These are phyloP conservation scores for Eristalis tenax DNA, from an alignment of 2,888 invertebrate genomes.

Conservation along the genomic window DNA sequence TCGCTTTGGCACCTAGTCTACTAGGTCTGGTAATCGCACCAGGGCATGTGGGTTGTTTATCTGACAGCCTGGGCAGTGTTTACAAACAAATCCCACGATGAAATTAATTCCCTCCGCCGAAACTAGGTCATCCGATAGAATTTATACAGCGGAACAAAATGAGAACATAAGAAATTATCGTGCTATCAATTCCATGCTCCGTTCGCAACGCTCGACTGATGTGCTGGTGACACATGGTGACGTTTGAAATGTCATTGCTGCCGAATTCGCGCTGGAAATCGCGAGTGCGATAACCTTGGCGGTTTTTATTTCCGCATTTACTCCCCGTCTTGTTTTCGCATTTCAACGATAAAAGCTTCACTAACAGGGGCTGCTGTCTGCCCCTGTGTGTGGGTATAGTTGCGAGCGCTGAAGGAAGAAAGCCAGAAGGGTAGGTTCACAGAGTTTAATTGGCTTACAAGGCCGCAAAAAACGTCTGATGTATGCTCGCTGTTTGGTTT, in stretches of 20 bases:
- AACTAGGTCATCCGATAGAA: conserved; percentile 52
- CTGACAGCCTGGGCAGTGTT: conserved; percentile 23
- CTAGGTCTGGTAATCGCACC: conserved; percentile 5
- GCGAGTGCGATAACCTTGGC: conserved; percentile 41
- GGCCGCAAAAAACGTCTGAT: conserved; percentile 16
- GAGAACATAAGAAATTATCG: neutral
- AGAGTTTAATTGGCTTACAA: conserved; percentile 46
- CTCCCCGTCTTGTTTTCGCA: neutral
- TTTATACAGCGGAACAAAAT: neutral
- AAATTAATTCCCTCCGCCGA: conserved; percentile 16
- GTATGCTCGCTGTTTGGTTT: conserved; percentile 5
- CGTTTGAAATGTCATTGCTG: conserved; percentile 35
- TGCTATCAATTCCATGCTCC: conserved; percentile 18
- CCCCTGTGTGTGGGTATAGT: neutral
- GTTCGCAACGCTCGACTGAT: neutral
- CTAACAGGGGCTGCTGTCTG: neutral
- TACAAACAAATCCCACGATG: conserved; percentile 29
- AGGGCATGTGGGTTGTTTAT: neutral
- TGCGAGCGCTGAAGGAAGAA: neutral
- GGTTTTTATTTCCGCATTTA: conserved; percentile 18
- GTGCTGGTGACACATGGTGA: conserved; percentile 17
- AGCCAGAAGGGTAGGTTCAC: conserved; percentile 44
- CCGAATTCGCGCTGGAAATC: conserved; percentile 5
- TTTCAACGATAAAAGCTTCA: conserved; percentile 8
- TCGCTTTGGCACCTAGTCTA: neutral